Percentiles rank a stretch among this genome's conserved stretches.
Evolutionary conservation across 1,140 invertebrate species (phyloP).

Genomic region (Rhagoletis zephyria): DNA sequence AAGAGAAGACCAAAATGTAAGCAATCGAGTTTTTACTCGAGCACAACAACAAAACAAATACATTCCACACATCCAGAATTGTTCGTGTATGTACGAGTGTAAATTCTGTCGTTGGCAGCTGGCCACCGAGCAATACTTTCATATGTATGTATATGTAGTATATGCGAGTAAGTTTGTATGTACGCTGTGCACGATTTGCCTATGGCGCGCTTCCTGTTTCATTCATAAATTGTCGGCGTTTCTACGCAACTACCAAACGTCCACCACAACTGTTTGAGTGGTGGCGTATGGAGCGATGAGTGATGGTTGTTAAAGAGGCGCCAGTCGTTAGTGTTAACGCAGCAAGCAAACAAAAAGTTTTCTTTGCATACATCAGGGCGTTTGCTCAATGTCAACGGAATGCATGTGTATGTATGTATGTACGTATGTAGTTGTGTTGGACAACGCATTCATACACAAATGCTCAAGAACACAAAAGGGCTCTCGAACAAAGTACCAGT

Average conservation of each 20-base stretch:
- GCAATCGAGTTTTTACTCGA: neutral
- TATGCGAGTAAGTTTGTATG: neutral
- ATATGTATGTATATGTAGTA: neutral
- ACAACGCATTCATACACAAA: neutral
- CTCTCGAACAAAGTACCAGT: neutral
- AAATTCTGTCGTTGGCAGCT: no score
- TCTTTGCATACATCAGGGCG: neutral
- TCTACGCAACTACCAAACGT: no score
- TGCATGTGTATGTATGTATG: neutral
- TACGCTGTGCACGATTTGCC: neutral
- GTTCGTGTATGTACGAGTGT: no score
- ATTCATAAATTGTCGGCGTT: neutral
- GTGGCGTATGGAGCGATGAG: neutral
- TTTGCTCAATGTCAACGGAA: slow-evolving; percentile 9
- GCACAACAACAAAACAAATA: neutral
- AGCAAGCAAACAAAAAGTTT: neutral
- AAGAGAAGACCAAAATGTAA: neutral
- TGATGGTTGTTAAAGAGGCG: neutral
- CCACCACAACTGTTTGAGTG: neutral
- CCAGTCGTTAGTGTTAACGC: neutral
- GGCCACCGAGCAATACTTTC: no score
- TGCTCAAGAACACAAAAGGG: neutral
- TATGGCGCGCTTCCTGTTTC: neutral
- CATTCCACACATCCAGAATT: neutral
- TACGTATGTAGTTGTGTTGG: neutral